These are phyloP conservation scores for Drosophila nigromelanica DNA, from an alignment of 1,140 invertebrate species.

Conservation along the genomic window DNA sequence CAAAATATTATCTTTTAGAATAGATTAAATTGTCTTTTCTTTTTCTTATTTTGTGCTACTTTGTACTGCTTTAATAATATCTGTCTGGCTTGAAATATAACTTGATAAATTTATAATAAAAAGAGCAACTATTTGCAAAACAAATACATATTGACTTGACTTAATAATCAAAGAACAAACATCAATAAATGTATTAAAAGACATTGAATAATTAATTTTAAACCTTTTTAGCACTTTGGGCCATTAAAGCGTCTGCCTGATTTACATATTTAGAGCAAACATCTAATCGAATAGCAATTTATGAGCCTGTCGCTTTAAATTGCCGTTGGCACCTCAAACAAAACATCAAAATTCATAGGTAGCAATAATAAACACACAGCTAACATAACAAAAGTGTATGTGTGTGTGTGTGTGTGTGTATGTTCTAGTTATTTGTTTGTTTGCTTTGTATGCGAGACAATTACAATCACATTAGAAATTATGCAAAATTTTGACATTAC, in stretches of 20 bases:
- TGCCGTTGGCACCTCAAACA: constrained; percentile 38
- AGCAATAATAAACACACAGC: constrained; percentile 7
- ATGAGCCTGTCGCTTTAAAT: constrained; percentile 8
- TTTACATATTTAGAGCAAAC: constrained; percentile 35
- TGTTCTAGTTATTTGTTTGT: not conserved
- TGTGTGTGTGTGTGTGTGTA: not conserved
- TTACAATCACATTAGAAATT: constrained; percentile 24
- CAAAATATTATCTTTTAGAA: too few species aligned
- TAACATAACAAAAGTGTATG: constrained; percentile 7
- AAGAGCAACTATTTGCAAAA: too few species aligned
- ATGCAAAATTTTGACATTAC: constrained; percentile 10
- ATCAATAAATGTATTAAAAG: not conserved
- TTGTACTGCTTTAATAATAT: too few species aligned
- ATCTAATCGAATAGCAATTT: constrained; percentile 14
- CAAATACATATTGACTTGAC: too few species aligned
- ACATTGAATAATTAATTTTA: not conserved
- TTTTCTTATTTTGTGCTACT: too few species aligned
- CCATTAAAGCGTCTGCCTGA: constrained; percentile 1
- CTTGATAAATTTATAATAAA: too few species aligned
- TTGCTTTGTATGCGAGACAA: not conserved
- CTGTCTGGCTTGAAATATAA: too few species aligned
- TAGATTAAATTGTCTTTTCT: too few species aligned
- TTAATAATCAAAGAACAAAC: not conserved
- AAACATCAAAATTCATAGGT: constrained; percentile 28
- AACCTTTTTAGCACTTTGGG: not conserved